Evolutionary conservation across 2,888 invertebrate genomes (phyloP).

Genomic region (Abrostola triplasia): DNA sequence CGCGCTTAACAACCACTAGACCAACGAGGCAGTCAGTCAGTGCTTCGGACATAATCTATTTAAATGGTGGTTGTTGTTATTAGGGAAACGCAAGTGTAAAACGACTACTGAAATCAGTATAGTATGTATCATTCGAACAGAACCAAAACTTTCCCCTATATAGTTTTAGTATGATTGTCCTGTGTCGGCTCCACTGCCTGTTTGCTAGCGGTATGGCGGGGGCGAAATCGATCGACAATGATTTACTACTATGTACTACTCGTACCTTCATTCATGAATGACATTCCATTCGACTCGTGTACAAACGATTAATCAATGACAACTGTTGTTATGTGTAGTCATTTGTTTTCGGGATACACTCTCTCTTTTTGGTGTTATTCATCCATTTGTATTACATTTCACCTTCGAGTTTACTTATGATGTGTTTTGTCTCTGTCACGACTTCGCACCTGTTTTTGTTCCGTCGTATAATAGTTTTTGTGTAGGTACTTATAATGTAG

Average conservation of each 20-base stretch:
- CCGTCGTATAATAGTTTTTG: not conserved
- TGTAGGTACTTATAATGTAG: not conserved
- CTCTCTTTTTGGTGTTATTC: conserved; percentile 34
- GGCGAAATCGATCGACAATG: conserved; percentile 62
- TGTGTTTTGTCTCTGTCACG: conserved; percentile 36
- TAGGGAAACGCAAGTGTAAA: not conserved
- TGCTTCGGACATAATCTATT: no score
- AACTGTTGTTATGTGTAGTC: conserved; percentile 62
- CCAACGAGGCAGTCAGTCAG: no score
- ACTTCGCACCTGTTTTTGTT: conserved; percentile 34
- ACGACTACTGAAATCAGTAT: not conserved
- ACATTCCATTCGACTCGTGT: conserved; percentile 56
- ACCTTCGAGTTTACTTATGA: conserved; percentile 37
- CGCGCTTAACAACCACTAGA: no score
- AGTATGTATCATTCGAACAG: not conserved
- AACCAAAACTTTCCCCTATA: conserved; percentile 25
- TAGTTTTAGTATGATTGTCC: conserved; percentile 31
- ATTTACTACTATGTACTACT: conserved; percentile 67
- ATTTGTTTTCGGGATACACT: conserved; percentile 58
- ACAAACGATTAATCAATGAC: conserved; percentile 71
- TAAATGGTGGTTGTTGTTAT: no score
- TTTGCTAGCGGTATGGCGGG: conserved; percentile 35
- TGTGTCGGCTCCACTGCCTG: conserved; percentile 9
- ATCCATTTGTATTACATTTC: conserved; percentile 37
- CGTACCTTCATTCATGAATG: conserved; percentile 67